Base-by-base conservation (phyloP, 1,140 invertebrate species). In the Colletes latitarsis region DNA sequence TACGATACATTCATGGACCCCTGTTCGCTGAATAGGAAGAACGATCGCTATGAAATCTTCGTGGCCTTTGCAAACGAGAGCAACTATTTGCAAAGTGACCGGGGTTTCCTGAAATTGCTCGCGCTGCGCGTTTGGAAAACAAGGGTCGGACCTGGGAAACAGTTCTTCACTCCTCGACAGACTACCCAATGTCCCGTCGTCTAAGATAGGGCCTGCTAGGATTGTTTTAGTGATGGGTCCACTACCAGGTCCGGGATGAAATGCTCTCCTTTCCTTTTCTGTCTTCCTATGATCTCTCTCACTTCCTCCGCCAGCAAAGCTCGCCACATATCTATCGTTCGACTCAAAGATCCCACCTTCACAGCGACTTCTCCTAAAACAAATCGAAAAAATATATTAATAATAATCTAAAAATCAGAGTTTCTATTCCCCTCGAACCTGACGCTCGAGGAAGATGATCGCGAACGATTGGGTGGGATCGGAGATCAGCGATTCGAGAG, bases 41-140 rank as follows among this genome's bases (percentile, higher is more conserved):
- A 74, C 72, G 74, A 30, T 49, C 72, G 75, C 62, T 70, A 67
- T 78, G 81, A 86, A 78, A 82, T 86, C 84, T 68, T 79, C 68
- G 39, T 63, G 15, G 77, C 46, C 74, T 41, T 78, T 63, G 69
- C 71, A 69, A 77, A 82, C 79, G 84, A 49, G 71, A 82, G 58
- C 76, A 73, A 86, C 64, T 86, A 86, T 86, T 86, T 86, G 81
- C 84, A 82, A 86, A 86, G 84, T 85, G 81, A 62, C 84, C 84
- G 71, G 30, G 77, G 60, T 83, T 86, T 86, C 10, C 62, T 75
- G 81, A 83, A 86, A 86, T 86, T 85, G 81, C 55, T 52, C 10
- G 78, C 63, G 49, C 72, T 30, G 60, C 67, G 49, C 70, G 53
- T 46, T 69, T 21, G 46, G 82, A 86, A 86, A 85, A 85, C 76